Evolutionary conservation across 2,888 invertebrate species (phyloP).

Genomic region (Drosophila aldrichi): DNA sequence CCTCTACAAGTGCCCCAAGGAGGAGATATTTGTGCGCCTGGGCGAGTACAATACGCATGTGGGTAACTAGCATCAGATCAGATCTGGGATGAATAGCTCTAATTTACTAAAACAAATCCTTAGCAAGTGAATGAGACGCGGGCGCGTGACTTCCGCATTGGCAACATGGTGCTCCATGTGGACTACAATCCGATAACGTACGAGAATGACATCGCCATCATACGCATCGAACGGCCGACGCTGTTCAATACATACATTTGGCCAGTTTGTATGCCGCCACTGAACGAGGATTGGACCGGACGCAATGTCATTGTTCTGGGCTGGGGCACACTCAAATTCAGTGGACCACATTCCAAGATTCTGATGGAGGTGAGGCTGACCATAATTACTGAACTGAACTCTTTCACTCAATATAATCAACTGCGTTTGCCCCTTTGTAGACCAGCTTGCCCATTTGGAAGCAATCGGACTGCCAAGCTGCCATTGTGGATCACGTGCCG

Average conservation of each 20-base stretch:
- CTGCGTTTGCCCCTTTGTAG: constrained; percentile 39
- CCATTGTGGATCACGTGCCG: constrained; percentile 89
- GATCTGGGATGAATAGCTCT: not conserved
- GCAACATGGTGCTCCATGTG: constrained; percentile 89
- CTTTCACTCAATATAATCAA: not conserved
- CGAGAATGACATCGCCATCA: constrained; percentile 91
- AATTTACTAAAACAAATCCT: not conserved
- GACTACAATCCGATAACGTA: constrained; percentile 89
- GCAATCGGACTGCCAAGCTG: constrained; percentile 87
- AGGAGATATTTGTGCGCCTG: constrained; percentile 89
- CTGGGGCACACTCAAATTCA: constrained; percentile 91
- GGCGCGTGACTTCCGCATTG: constrained; percentile 89
- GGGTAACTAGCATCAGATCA: not conserved
- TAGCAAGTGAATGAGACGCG: constrained; percentile 88
- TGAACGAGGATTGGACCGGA: constrained; percentile 87
- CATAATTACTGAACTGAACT: fast-evolving
- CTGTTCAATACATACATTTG: constrained; percentile 92
- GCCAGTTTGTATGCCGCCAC: constrained; percentile 93
- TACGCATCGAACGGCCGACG: constrained; percentile 89
- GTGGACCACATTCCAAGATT: constrained; percentile 89
- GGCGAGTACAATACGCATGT: constrained; percentile 92
- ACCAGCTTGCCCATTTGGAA: constrained; percentile 91
- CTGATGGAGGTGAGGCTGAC: constrained; percentile 89
- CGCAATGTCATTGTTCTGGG: constrained; percentile 90
- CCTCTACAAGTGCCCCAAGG: constrained; percentile 86